Percentiles rank a stretch among this genome's conserved stretches.
Evolutionary conservation across 2,888 invertebrate species (phyloP).

Genomic region (Brenthis ino): DNA sequence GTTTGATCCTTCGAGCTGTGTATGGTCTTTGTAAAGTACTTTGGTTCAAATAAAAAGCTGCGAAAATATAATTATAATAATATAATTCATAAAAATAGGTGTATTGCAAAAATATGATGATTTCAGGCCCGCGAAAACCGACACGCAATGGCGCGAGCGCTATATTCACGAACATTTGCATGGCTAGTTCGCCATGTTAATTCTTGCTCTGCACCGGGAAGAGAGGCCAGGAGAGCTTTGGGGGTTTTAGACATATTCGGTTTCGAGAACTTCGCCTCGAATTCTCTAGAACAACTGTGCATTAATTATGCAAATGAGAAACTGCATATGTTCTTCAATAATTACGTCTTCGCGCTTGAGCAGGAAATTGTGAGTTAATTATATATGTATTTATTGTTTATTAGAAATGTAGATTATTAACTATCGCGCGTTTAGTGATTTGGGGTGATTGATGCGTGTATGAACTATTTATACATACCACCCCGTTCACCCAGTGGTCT

Average conservation of each 20-base stretch:
- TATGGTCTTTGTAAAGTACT: no score
- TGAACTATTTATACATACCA: no score
- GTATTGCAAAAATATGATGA: neutral
- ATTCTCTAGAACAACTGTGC: slow-evolving; percentile 95
- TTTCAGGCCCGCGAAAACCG: slow-evolving; percentile 92
- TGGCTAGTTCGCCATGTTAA: slow-evolving; percentile 97
- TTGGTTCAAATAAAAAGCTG: no score
- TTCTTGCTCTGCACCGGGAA: slow-evolving; percentile 94
- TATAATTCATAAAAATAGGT: no score
- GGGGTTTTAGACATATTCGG: slow-evolving; percentile 97
- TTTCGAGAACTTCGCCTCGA: slow-evolving; percentile 95
- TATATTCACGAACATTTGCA: slow-evolving; percentile 94
- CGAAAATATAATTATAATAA: no score
- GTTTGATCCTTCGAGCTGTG: no score
- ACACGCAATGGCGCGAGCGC: slow-evolving; percentile 95
- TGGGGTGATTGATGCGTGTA: no score
- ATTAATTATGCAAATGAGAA: slow-evolving; percentile 98
- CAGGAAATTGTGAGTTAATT: slow-evolving; percentile 91
- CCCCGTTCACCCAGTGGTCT: no score
- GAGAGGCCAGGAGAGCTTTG: slow-evolving; percentile 88
- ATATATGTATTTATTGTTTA: slow-evolving; percentile 23
- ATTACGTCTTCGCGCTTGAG: slow-evolving; percentile 96
- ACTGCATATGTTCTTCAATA: slow-evolving; percentile 97
- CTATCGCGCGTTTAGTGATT: no score
- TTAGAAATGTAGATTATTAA: neutral